A percentile compares a stretch with the other conserved stretches of the same genome.
These are phyloP conservation scores for Drosophila guanche DNA, from an alignment of 1,140 invertebrate species.

Conservation along the genomic window DNA sequence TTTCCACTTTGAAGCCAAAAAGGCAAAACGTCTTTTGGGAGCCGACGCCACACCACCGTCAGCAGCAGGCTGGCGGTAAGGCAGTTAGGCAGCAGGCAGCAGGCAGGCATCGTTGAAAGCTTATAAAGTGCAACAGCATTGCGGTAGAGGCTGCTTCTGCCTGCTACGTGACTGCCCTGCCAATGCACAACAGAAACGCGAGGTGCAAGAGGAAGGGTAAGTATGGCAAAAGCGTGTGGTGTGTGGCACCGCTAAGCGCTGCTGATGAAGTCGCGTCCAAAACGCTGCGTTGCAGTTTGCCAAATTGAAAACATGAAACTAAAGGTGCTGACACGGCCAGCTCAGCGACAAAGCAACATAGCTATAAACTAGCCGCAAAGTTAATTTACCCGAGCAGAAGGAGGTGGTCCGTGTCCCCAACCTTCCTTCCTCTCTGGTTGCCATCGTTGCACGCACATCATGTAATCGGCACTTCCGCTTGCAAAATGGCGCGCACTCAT, in stretches of 20 bases:
- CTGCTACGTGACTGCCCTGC: constrained; percentile 62
- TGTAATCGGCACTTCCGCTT: constrained; percentile 68
- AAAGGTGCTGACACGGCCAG: constrained; percentile 39
- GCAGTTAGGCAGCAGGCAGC: constrained; percentile 7
- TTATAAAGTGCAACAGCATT: constrained; percentile 57
- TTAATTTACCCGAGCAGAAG: constrained; percentile 57
- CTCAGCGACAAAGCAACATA: background rate
- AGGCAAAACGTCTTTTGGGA: constrained; percentile 39
- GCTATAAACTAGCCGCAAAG: constrained; percentile 65
- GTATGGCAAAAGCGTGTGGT: constrained; percentile 8
- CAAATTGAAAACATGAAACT: constrained; percentile 75
- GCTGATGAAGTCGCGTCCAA: constrained; percentile 62
- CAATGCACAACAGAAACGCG: constrained; percentile 30
- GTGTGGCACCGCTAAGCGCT: constrained; percentile 37
- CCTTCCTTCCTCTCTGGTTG: constrained; percentile 17
- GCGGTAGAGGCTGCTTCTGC: constrained; percentile 17
- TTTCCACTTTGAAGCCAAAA: constrained; percentile 62
- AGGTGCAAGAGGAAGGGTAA: background rate
- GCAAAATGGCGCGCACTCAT: constrained; percentile 58
- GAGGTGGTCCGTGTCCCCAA: background rate
- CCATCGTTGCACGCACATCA: constrained; percentile 56
- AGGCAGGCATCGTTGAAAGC: constrained; percentile 49
- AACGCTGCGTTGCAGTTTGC: constrained; percentile 71
- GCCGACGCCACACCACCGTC: background rate
- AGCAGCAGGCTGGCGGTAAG: background rate